Base-by-base conservation (phyloP, 2,113 vertebrate genomes). In the Amphiprion ocellaris region DNA sequence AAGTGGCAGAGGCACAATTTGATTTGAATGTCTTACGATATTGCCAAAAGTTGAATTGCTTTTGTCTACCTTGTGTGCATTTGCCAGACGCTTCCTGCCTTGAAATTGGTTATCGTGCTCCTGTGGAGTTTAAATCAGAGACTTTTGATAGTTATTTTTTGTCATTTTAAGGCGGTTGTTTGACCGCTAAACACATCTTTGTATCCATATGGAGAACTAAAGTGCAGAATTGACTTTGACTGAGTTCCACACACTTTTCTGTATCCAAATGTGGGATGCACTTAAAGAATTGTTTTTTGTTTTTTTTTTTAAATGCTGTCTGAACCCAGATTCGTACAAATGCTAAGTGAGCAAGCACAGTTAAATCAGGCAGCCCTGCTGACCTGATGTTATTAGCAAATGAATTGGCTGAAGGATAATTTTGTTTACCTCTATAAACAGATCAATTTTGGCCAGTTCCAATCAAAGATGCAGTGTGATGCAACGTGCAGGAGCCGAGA, bases 401-500 rank as follows among this genome's bases (percentile, higher is more conserved):
- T 92, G 47, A 88, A 88, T 91, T 83, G 73, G 75, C 67, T 61
- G 44, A 68, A 86, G 77, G 73, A 85, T 89, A 74, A 91, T 91
- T 86, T 77, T 85, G 80, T 93, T 92, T 87, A 75, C 82, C 21
- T 70, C 73, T 60, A 76, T 73, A 92, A 93, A 87, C 74, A 65
- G 74, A 92, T 93, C 84, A 77, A 85, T 92, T 90, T 69, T 81
- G 61, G 19, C 59, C 68, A 84, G 81, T 87, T 87, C 74, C 85
- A 85, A 89, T 90, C 77, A 79, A 85, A 92, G 7, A 7, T 9
- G 33, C 33, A 37, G 33, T 86, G 71, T 90, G 71, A 82, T 58
- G 67, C 71, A 47, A 66, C 52, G 69, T 81, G 81, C 70, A 80
- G 78, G 58, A 82, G 62, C 56, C 15, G 17, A 69, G 76, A 66